Conservation (phyloP, 1,140 invertebrate genomes). For the Drosophila paulistorum region DNA sequence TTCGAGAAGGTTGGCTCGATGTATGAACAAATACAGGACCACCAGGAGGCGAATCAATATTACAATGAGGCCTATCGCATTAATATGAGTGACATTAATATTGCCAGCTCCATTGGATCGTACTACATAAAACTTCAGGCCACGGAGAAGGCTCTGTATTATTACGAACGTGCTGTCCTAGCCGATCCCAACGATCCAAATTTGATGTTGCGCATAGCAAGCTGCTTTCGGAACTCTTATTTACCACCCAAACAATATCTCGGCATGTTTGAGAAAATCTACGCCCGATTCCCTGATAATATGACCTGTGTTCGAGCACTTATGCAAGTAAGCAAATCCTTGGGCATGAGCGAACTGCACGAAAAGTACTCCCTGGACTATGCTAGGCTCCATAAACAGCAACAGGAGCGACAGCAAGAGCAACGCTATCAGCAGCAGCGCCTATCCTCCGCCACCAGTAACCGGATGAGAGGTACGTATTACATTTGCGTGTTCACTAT, state of each 20-base stretch:
- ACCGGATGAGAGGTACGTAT: conserved; percentile 75
- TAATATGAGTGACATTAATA: conserved; percentile 94
- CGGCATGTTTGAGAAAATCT: conserved; percentile 91
- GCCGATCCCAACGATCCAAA: conserved; percentile 93
- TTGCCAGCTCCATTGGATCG: conserved; percentile 95
- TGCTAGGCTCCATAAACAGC: conserved; percentile 88
- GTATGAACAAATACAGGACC: conserved; percentile 93
- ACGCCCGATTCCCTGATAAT: conserved; percentile 92
- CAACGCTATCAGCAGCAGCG: conserved; percentile 88
- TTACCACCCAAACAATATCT: conserved; percentile 92
- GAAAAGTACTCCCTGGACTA: conserved; percentile 90
- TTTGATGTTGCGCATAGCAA: conserved; percentile 93
- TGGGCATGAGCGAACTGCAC: conserved; percentile 86
- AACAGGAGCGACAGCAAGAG: conserved; percentile 84
- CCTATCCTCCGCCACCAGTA: conserved; percentile 84
- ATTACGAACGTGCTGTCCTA: conserved; percentile 94
- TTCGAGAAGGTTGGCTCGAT: conserved; percentile 93
- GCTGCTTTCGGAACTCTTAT: conserved; percentile 91
- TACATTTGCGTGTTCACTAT: too few species aligned
- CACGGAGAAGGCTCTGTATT: conserved; percentile 94
- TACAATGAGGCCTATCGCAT: conserved; percentile 95
- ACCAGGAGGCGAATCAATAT: conserved; percentile 96
- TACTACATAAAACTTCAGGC: conserved; percentile 95
- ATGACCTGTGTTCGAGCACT: conserved; percentile 94
- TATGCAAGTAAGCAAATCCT: conserved; percentile 91